Evolutionary conservation across 2,797 vertebrate genomes (phyloP).

Genomic region (Gobionotothen gibberifrons): DNA sequence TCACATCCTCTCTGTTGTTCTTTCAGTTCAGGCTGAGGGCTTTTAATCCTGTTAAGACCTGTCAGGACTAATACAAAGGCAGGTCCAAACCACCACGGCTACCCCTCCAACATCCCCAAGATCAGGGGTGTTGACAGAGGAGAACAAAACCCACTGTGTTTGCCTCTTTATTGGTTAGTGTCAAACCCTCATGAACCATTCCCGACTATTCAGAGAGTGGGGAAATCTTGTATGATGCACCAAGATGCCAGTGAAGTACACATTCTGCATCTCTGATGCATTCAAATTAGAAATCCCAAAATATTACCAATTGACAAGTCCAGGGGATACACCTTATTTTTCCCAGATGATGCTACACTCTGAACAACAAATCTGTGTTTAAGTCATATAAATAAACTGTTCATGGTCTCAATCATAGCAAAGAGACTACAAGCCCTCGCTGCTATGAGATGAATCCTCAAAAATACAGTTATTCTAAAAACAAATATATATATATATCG

Average conservation of each 20-base stretch:
- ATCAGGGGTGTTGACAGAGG: conserved; percentile 65
- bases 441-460: no score
- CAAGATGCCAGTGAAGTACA: not conserved
- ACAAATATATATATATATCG: no score
- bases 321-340: no score
- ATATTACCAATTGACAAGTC: no score
- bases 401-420: no score
- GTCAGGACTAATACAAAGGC: conserved; percentile 74
- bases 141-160: conserved; percentile 47
- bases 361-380: no score
- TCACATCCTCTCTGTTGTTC: conserved; percentile 50
- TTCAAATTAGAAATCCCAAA: no score
- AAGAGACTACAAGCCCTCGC: no score
- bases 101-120: conserved; percentile 29
- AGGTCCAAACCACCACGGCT: conserved; percentile 55
- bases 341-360: no score
- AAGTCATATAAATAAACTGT: no score
- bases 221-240: not conserved
- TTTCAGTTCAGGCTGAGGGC: conserved; percentile 68
- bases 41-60: conserved; percentile 85
- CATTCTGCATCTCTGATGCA: no score
- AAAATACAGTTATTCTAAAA: no score
- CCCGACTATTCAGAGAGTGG: conserved; percentile 14
- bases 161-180: conserved; percentile 60
- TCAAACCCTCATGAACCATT: conserved; percentile 46